A percentile compares a stretch with the other conserved stretches of the same genome.
These are phyloP conservation scores for Drosophila yooni DNA, from an alignment of 2,888 invertebrate species.

Conservation along the genomic window DNA sequence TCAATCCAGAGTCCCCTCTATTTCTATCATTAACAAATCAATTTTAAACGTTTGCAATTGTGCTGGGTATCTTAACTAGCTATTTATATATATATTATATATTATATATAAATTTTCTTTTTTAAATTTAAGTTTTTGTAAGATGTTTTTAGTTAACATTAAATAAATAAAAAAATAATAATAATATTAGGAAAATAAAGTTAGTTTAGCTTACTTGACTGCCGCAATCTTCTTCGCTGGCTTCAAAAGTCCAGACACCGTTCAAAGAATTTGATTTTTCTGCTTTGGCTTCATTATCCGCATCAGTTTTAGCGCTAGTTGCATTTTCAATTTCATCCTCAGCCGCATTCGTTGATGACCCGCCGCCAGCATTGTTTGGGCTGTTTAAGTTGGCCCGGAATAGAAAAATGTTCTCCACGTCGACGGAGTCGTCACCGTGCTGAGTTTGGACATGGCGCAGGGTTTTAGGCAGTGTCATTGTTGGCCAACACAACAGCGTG, in stretches of 20 bases:
- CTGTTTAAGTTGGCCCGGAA: conserved; percentile 53
- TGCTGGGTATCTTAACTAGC: neutral
- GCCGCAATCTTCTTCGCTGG: conserved; percentile 48
- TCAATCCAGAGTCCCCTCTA: neutral
- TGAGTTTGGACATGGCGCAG: conserved; percentile 63
- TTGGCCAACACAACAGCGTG: conserved; percentile 28
- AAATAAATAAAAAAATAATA: neutral
- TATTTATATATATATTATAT: neutral
- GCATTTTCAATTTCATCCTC: neutral
- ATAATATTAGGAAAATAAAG: neutral
- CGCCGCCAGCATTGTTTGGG: conserved; percentile 4
- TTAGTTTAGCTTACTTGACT: conserved; percentile 39
- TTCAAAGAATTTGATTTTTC: conserved; percentile 2
- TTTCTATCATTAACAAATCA: neutral
- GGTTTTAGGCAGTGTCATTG: conserved; percentile 54
- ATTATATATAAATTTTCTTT: too few species aligned
- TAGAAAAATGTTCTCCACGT: conserved; percentile 70
- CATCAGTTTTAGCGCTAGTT: conserved; percentile 1
- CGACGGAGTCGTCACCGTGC: conserved; percentile 57
- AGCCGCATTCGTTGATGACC: neutral
- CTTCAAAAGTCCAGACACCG: conserved; percentile 53
- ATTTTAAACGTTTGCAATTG: neutral
- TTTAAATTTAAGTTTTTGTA: too few species aligned
- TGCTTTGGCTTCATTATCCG: conserved; percentile 12
- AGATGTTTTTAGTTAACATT: too few species aligned